Conservation (phyloP, 2,797 vertebrate genomes). For the Gobionotothen gibberifrons region DNA sequence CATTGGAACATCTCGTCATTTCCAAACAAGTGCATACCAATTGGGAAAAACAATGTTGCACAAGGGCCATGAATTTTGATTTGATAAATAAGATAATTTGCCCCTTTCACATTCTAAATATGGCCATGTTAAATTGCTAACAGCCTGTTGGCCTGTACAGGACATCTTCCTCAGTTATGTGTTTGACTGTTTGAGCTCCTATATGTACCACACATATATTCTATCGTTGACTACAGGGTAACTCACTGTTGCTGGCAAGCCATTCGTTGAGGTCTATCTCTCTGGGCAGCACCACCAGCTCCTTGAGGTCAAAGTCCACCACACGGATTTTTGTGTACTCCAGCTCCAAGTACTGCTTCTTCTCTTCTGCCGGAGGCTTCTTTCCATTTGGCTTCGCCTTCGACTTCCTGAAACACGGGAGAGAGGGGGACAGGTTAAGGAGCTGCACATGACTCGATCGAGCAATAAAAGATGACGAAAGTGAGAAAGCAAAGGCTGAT, state of each 20-base stretch:
- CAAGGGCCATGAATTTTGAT: neutral
- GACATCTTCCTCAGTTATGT: neutral
- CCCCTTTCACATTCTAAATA: neutral
- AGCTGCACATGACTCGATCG: neutral
- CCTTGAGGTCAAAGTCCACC: conserved; percentile 96
- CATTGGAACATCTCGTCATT: conserved; percentile 30
- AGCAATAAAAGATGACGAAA: neutral
- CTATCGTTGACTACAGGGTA: neutral
- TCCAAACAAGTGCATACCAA: conserved; percentile 34
- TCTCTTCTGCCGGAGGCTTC: conserved; percentile 94
- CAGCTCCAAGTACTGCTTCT: conserved; percentile 95
- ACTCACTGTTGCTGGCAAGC: conserved; percentile 98
- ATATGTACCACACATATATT: neutral
- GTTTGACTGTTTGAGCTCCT: neutral
- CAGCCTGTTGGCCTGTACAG: neutral
- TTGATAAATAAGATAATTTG: conserved; percentile 1
- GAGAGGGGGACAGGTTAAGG: conserved; percentile 2
- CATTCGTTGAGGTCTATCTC: conserved; percentile 99
- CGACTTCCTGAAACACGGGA: conserved; percentile 89
- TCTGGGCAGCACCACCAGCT: conserved; percentile 95
- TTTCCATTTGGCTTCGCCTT: conserved; percentile 99
- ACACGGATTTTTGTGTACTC: conserved; percentile 95
- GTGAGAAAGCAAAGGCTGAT: neutral
- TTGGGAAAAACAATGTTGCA: conserved; percentile 24
- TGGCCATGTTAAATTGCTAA: neutral